Percentiles rank a stretch among this genome's conserved stretches.
Evolutionary conservation across 2,113 vertebrate species (phyloP).

Genomic region (Calyptomena viridis): DNA sequence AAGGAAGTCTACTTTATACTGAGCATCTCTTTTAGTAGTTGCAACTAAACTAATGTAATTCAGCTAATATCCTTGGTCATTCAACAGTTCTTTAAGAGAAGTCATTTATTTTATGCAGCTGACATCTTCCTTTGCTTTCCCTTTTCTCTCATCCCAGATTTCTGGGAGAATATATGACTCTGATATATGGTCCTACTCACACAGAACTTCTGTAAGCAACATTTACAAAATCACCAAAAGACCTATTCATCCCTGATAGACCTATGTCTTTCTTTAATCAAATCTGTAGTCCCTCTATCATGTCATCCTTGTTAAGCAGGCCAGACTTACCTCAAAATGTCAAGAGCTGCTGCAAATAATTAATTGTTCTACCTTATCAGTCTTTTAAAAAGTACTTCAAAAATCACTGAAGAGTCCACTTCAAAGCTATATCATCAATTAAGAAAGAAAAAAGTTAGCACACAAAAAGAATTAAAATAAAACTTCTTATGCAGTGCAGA

Average conservation of each 20-base stretch:
- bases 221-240: constrained; percentile 41
- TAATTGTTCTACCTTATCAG: background rate
- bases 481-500: background rate
- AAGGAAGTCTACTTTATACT: background rate
- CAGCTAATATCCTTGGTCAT: background rate
- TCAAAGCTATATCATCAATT: background rate
- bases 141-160: background rate
- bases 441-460: background rate
- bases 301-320: constrained; percentile 12
- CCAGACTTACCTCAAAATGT: background rate
- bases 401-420: background rate
- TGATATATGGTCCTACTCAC: background rate
- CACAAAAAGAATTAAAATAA: background rate
- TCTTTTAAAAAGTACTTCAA: background rate
- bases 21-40: background rate
- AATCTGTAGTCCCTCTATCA: background rate
- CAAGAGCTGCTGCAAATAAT: background rate
- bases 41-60: background rate
- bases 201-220: background rate
- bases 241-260: background rate
- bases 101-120: constrained; percentile 8
- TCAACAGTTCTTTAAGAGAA: background rate
- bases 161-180: background rate
- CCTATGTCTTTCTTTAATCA: background rate
- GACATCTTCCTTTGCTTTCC: background rate